Percentiles rank a stretch among this genome's conserved stretches.
These are phyloP conservation scores for Terebella lapidaria DNA, from an alignment of 2,888 invertebrate genomes.

Conservation along the genomic window DNA sequence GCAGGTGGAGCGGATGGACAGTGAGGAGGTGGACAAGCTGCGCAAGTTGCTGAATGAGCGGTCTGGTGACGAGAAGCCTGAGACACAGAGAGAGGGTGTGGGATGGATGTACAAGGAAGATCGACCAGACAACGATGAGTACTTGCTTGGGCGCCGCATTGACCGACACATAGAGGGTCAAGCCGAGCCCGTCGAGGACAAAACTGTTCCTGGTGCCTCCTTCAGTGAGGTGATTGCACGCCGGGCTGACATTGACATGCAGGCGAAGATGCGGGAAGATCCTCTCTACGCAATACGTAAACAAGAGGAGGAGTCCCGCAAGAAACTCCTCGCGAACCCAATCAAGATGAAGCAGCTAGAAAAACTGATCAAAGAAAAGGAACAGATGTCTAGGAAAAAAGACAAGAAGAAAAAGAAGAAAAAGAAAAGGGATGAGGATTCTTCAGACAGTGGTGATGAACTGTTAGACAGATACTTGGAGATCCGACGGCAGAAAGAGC, in stretches of 20 bases:
- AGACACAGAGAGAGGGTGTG: conserved; percentile 20
- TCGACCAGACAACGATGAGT: conserved; percentile 74
- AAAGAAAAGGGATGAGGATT: conserved; percentile 23
- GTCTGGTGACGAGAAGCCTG: not conserved
- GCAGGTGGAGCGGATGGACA: not conserved
- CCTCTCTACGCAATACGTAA: conserved; percentile 82
- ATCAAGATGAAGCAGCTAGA: conserved; percentile 81
- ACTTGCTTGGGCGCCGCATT: conserved; percentile 69
- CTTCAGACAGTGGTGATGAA: conserved; percentile 34
- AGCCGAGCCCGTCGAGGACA: conserved; percentile 7
- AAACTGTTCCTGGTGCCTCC: conserved; percentile 33
- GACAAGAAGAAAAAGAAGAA: conserved; percentile 45
- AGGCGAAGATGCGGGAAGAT: conserved; percentile 86
- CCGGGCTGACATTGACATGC: conserved; percentile 67
- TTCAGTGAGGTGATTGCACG: conserved; percentile 45
- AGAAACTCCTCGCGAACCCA: conserved; percentile 83
- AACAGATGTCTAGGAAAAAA: conserved; percentile 54
- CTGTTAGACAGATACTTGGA: conserved; percentile 41
- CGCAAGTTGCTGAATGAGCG: not conserved
- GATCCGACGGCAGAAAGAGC: conserved; percentile 38
- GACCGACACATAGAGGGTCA: conserved; percentile 54
- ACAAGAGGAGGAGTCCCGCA: conserved; percentile 80
- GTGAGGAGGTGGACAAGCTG: not conserved
- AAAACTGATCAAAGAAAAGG: conserved; percentile 57
- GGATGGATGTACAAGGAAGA: conserved; percentile 59